Base-by-base conservation (phyloP, 2,113 vertebrate genomes). In the Halcyon senegalensis region DNA sequence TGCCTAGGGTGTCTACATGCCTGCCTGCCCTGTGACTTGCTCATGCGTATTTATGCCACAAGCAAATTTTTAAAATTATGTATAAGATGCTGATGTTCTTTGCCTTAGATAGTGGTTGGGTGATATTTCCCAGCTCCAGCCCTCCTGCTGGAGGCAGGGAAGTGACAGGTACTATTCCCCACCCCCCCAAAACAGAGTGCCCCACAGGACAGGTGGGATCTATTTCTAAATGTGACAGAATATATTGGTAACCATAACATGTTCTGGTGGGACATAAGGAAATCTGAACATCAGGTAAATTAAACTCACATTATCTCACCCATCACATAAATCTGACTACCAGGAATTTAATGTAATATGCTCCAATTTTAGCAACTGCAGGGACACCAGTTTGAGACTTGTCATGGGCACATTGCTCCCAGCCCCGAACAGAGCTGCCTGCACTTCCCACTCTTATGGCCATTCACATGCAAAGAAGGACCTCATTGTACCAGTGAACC, bases 331-430 rank as follows among this genome's bases (percentile, higher is more conserved):
- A 51, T 75, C 21, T 43, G 16, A 68, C 28, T 43, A 43, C 17
- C 18, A 41, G 16, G 27, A 84, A 67, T 77, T 87, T 58, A 73
- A 66, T 17, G n/a, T 10, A 23, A 53, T 20, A 33, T 21, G 19
- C 11, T 58, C 43, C 5, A 1, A 53, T 53, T 87, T 81, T 78
- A 60, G 58, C 28, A 86, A 21, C 23, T 60, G 39, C 48, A 66
- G 6, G 10, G 11, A 70, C 21, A 20, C 6, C 28, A 11, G 28
- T 82, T 43, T 84, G 64, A 81, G 55, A 84, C 0, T 4, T 79
- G 15, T 28, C n/a, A 51, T 1, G 75, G 28, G 6, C 7, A 68
- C 0, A 0, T 62, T 87, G 18, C 13, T 53, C 31, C 31, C 15
- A 81, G 27, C 13, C 9, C 50, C 39, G 63, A 15, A 51, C 16